Base-by-base conservation (phyloP, 2,888 invertebrate genomes). In the Glaucopsyche alexis region DNA sequence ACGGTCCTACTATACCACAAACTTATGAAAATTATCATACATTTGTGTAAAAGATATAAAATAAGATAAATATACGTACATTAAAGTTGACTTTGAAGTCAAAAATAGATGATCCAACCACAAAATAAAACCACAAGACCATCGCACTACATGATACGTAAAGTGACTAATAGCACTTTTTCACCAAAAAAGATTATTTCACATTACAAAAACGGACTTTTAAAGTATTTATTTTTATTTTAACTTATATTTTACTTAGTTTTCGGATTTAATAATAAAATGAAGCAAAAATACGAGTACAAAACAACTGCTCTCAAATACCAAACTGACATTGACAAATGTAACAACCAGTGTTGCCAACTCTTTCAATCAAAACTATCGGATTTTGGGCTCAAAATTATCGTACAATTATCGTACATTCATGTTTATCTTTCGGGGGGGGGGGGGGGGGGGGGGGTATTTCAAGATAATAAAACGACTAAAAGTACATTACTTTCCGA, bases 91-190 rank as follows among this genome's bases (percentile, higher is more conserved):
- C 77, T 78, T 82, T 81, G 76, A 77, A 81, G 83, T 85, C 85
- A 77, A 84, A 90, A 90, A 90, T 91, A 91, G 90, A 88, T 80
- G 80, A 82, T 80, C 77, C 80, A 85, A 79, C 83, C 87, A 83
- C 86, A 89, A 89, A 88, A 89, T 86, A 89, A 60, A 87, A 88
- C 85, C 87, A 90, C 86, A 88, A 86, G 74, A 77, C 65, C 72
- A 73, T 67, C 47, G 80, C 78, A 85, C 87, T 90, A 90, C 89
- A 91, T 90, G 87, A 89, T 90, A 89, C 89, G 79, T 80, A 80
- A 75, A 60, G 45, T 52, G 13, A 64, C 29, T 65, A 45, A 45
- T 45, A 55, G 16, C 76, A 81, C 80, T 82, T 78, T 75, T 74
- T 66, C 67, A 45, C 45, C 29, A 13, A 29, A 19, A 16, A 47